phyloP scores from a whole-genome alignment of 2,888 invertebrate genomes.

The Antheraea assamensis region DNA sequence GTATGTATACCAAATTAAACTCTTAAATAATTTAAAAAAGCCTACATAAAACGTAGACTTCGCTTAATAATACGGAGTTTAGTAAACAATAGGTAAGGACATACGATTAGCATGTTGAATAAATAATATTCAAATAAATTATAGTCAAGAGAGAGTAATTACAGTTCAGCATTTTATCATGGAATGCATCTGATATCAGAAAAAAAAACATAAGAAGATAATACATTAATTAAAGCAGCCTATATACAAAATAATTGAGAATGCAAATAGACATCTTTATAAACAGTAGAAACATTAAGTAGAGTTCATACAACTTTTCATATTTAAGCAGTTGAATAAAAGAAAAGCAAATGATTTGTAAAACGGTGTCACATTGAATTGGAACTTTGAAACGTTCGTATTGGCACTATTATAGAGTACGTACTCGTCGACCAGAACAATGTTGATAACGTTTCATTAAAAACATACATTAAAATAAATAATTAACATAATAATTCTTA shows the following conservation, averaged over 20 bases:
- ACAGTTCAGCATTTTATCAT: slow-evolving; percentile 20
- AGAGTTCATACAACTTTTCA: neutral
- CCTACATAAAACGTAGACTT: slow-evolving; percentile 79
- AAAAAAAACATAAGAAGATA: slow-evolving; percentile 13
- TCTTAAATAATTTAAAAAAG: slow-evolving; percentile 68
- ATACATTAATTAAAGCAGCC: slow-evolving; percentile 16
- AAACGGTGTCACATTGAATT: slow-evolving; percentile 15
- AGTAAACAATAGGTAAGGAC: slow-evolving; percentile 46
- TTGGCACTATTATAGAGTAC: slow-evolving; percentile 14
- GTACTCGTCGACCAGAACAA: neutral
- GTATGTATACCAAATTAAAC: slow-evolving; percentile 51
- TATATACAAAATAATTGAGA: slow-evolving; percentile 15
- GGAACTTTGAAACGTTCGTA: neutral
- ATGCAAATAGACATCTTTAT: neutral
- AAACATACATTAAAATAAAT: slow-evolving; percentile 30
- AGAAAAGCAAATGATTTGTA: slow-evolving; percentile 4
- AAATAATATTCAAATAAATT: slow-evolving; percentile 34
- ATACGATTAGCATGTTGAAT: slow-evolving; percentile 27
- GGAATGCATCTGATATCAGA: slow-evolving; percentile 22
- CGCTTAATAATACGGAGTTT: slow-evolving; percentile 63
- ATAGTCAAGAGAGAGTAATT: slow-evolving; percentile 28
- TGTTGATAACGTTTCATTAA: slow-evolving; percentile 24
- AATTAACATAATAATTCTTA: slow-evolving; percentile 31
- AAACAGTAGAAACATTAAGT: neutral
- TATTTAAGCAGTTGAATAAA: neutral